Evolutionary conservation across 1,140 invertebrate species (phyloP).

Genomic region (Sinella curviseta): DNA sequence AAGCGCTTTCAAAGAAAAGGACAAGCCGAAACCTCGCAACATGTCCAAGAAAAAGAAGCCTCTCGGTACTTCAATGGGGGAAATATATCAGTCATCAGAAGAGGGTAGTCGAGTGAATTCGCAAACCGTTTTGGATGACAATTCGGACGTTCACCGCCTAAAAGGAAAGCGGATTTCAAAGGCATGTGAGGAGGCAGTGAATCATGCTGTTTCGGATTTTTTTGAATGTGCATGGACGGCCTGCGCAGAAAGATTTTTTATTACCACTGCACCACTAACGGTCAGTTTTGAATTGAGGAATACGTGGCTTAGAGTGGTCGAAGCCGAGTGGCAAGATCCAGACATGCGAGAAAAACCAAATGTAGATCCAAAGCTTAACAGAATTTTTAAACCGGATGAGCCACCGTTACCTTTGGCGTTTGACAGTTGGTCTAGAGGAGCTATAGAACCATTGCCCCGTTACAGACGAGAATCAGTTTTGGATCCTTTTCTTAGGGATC

Average conservation of each 20-base stretch:
- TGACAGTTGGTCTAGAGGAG: slow-evolving; percentile 15
- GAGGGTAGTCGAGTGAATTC: background rate
- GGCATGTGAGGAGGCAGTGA: background rate
- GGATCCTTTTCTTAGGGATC: slow-evolving; percentile 10
- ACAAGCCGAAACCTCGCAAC: too few species aligned
- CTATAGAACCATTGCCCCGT: background rate
- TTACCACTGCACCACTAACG: background rate
- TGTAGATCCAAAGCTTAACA: background rate
- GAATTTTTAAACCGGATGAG: background rate
- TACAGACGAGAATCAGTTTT: background rate
- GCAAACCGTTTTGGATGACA: background rate
- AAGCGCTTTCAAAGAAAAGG: too few species aligned
- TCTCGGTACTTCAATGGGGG: too few species aligned
- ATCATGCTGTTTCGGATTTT: background rate
- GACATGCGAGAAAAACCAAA: background rate
- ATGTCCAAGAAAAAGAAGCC: too few species aligned
- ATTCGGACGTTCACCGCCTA: too few species aligned
- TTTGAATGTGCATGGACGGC: background rate
- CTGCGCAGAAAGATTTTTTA: slow-evolving; percentile 20
- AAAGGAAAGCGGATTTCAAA: too few species aligned
- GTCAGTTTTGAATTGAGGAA: slow-evolving; percentile 11
- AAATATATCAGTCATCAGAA: too few species aligned
- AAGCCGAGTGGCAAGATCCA: background rate
- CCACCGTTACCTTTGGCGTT: background rate
- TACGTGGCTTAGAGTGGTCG: slow-evolving; percentile 1